Conservation (phyloP, 2,113 vertebrate species). For the Parotia lawesii region DNA sequence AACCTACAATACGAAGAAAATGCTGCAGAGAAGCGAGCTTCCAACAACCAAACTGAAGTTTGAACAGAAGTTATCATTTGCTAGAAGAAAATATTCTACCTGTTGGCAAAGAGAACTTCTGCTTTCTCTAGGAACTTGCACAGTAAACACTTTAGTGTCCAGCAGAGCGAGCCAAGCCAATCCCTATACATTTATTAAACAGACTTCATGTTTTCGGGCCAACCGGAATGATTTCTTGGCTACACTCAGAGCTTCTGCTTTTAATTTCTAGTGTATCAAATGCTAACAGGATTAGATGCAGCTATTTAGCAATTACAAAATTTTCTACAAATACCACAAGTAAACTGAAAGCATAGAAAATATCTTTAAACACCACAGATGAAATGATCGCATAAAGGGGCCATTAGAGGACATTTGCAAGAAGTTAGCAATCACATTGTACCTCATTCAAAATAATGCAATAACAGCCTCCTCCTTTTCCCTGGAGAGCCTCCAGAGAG, state of each 20-base stretch:
- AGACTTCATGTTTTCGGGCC: neutral
- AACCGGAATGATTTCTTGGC: neutral
- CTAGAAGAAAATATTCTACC: neutral
- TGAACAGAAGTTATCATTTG: neutral
- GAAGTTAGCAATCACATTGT: neutral
- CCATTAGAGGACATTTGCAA: conserved; percentile 16
- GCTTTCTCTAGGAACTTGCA: neutral
- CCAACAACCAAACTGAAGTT: neutral
- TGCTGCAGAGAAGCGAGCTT: neutral
- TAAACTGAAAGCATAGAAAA: neutral
- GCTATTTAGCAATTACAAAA: conserved; percentile 6
- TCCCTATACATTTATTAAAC: neutral
- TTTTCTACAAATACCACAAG: neutral
- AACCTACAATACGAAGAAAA: neutral
- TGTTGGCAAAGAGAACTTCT: neutral
- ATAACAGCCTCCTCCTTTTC: neutral
- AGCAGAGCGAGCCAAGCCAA: neutral
- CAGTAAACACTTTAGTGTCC: neutral
- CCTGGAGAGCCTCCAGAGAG: neutral
- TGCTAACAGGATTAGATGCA: conserved; percentile 10
- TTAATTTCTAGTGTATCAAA: conserved; percentile 34
- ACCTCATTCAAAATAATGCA: conserved; percentile 13
- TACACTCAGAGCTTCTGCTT: neutral
- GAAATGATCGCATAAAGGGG: neutral
- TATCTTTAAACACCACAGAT: neutral